phyloP scores from a whole-genome alignment of 2,797 vertebrate genomes.

The Aotus griseimembra region DNA sequence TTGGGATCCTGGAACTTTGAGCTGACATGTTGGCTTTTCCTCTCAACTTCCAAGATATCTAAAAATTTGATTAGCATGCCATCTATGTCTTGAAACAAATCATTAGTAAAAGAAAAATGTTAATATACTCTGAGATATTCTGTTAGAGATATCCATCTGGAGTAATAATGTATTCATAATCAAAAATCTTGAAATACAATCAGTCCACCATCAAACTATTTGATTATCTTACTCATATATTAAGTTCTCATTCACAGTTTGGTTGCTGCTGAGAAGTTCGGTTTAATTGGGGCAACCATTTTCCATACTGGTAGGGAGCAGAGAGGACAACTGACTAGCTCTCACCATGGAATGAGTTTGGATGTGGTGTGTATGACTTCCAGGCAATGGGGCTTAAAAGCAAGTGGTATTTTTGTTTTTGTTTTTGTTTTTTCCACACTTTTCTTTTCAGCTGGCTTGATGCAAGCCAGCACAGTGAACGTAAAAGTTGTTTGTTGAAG shows the following conservation, averaged over 20 bases:
- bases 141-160: constrained; percentile 7
- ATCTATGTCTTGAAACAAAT: constrained; percentile 39
- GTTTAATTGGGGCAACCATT: not conserved
- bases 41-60: constrained; percentile 16
- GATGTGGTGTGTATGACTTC: not conserved
- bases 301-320: not conserved
- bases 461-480: not conserved
- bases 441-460: not conserved
- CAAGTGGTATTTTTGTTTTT: not conserved
- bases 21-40: not conserved
- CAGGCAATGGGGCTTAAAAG: not conserved
- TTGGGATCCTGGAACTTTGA: not conserved
- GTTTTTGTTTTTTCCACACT: not conserved
- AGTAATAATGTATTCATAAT: constrained; percentile 58
- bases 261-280: not conserved
- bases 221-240: constrained; percentile 49
- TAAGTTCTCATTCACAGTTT: constrained; percentile 26
- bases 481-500: not conserved
- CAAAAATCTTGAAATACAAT: constrained; percentile 40
- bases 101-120: constrained; percentile 8
- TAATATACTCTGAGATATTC: not conserved
- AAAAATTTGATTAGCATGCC: constrained; percentile 36
- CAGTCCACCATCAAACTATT: constrained; percentile 39
- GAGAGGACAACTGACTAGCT: not conserved
- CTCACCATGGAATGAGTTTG: not conserved